These are phyloP conservation scores for Thaumatotibia leucotreta DNA, from an alignment of 1,140 invertebrate species.

Conservation along the genomic window DNA sequence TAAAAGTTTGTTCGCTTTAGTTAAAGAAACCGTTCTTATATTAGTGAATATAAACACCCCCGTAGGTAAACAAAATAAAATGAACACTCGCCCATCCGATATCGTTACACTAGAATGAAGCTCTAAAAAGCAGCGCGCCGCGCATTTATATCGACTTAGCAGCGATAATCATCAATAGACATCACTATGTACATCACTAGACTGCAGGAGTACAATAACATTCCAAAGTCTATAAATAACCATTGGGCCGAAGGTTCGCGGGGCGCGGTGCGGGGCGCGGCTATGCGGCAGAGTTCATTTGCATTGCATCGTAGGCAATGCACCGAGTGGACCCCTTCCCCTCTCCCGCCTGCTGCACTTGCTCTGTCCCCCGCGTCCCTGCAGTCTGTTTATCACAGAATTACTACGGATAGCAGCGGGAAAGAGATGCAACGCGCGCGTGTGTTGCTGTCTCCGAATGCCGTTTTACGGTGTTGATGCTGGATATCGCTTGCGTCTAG, in stretches of 20 bases:
- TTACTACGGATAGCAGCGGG: slow-evolving; percentile 5
- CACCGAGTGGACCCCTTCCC: slow-evolving; percentile 27
- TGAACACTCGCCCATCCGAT: too few species aligned
- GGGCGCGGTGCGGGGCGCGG: slow-evolving; percentile 23
- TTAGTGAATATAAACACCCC: too few species aligned
- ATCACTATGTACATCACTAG: slow-evolving; percentile 26
- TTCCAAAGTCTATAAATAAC: slow-evolving; percentile 61
- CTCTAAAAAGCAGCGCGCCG: not conserved
- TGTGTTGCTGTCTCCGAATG: not conserved
- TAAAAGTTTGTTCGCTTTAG: too few species aligned
- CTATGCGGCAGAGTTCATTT: slow-evolving; percentile 57
- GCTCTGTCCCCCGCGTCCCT: not conserved
- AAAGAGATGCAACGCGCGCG: slow-evolving; percentile 1
- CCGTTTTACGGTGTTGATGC: not conserved
- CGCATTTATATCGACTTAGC: not conserved
- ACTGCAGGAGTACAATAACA: slow-evolving; percentile 54
- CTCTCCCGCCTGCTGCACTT: slow-evolving; percentile 13
- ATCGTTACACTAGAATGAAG: too few species aligned
- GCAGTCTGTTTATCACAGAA: not conserved
- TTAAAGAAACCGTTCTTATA: too few species aligned
- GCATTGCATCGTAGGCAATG: slow-evolving; percentile 39
- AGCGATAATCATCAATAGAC: not conserved
- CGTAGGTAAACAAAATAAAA: too few species aligned
- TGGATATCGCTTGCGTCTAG: slow-evolving; percentile 9
- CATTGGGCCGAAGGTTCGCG: slow-evolving; percentile 40